Evolutionary conservation across 2,797 vertebrate genomes (phyloP), one percentile per base, ranked within the genome.

Genomic region (Rousettus madagascariensis): DNA sequence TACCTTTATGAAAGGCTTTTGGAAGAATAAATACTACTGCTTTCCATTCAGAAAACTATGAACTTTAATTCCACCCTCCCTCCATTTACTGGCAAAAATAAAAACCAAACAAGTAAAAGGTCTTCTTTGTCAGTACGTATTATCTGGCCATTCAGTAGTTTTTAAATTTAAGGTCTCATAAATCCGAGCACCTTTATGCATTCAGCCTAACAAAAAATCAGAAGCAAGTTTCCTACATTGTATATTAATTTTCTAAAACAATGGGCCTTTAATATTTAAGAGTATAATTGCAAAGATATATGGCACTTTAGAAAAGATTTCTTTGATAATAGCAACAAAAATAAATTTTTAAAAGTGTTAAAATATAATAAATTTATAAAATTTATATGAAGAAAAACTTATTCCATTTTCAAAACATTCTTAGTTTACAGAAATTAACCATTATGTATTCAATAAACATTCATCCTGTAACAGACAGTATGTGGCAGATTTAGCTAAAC

Each of bases 121-220:
- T 5, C 24, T 71, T 65, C 66, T 83, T 49, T 80, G 3, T 57
- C 69, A 82, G 30, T 79, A 90, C 10, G 8, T 65, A 92, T 30
- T 36, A 92, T 71, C 26, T 8, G 59, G 13, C 17, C 53, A 71
- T 38, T 90, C 6, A 16, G 38, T 57, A 84, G 84, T 94, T 96
- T 94, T 59, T 65, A 79, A 93, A 66, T 83, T 74, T 82, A 86
- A 43, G 26, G 24, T 83, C 36, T 85, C 68, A 91, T 24, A 91
- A 90, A 61, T 24, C 15, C n/a, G 83, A 86, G 26, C 57, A 74
- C 20, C 19, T 85, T n/a, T 82, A 33, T 72, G n/a, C 8, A 86
- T 19, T 63, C 11, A 24, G 53, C 9, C 19, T 53, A 16, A 24
- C 11, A 75, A 93, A 78, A 75, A 61, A 86, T 36, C 5, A 83